phyloP scores from a whole-genome alignment of 2,797 vertebrate species.

The Hyperoplus lanceolatus region DNA sequence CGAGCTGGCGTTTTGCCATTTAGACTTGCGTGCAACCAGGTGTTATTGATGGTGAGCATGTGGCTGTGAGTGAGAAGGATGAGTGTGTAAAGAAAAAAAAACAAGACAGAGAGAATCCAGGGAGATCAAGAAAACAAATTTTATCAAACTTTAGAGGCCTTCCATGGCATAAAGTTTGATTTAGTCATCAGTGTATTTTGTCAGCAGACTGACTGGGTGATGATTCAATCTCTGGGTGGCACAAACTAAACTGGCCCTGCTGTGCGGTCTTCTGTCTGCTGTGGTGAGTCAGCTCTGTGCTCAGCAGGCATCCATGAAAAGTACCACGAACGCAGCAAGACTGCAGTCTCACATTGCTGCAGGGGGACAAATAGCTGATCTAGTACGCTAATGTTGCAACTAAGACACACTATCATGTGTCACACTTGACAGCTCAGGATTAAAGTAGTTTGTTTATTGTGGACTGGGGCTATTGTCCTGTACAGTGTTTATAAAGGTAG shows the following conservation, averaged over 20 bases:
- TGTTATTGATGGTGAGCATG: slow-evolving; percentile 33
- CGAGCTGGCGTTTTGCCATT: slow-evolving; percentile 27
- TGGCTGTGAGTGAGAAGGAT: slow-evolving; percentile 19
- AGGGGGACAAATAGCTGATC: slow-evolving; percentile 40
- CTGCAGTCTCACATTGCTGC: slow-evolving; percentile 52
- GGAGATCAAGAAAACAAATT: neutral
- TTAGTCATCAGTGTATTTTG: slow-evolving; percentile 25
- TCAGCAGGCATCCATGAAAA: slow-evolving; percentile 46
- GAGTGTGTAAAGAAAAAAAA: slow-evolving; percentile 3
- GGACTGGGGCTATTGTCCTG: neutral
- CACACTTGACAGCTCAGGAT: slow-evolving; percentile 13
- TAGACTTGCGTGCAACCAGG: slow-evolving; percentile 41
- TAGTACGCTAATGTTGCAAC: slow-evolving; percentile 15
- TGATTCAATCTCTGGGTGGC: slow-evolving; percentile 53
- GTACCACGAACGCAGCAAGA: slow-evolving; percentile 32
- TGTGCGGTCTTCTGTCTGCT: slow-evolving; percentile 64
- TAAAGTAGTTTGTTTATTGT: slow-evolving; percentile 4
- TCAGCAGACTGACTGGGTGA: slow-evolving; percentile 35
- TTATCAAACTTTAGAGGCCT: neutral
- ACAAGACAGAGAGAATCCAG: neutral
- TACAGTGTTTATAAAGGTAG: too few relatives aligned
- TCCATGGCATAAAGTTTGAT: slow-evolving; percentile 16
- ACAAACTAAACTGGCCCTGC: slow-evolving; percentile 44
- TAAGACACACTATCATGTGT: neutral
- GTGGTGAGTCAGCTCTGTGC: slow-evolving; percentile 76